Evolutionary conservation across 2,797 vertebrate species (phyloP).

Genomic region (Lepilemur septentrionalis): DNA sequence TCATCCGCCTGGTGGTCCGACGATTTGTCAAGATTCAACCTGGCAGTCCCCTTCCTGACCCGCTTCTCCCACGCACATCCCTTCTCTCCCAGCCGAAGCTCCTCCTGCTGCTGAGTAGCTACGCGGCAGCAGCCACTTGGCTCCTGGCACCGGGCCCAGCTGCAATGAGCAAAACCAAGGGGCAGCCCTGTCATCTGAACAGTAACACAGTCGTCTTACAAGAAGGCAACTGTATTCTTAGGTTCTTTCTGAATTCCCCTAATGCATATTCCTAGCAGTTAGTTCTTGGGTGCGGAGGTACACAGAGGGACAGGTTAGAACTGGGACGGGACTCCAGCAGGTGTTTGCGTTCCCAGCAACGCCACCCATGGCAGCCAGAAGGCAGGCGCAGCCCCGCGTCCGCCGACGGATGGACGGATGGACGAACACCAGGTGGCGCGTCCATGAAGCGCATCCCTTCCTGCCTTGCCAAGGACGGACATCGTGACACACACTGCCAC

Average conservation of each 20-base stretch:
- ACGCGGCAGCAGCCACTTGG: not conserved
- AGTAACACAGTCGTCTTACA: not conserved
- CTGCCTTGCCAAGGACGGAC: not conserved
- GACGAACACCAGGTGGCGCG: not conserved
- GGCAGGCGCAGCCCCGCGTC: not conserved
- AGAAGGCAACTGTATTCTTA: not conserved
- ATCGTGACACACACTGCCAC: not conserved
- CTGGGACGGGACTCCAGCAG: not conserved
- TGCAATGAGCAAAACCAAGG: not conserved
- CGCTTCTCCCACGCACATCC: too few species aligned
- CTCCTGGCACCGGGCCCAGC: not conserved
- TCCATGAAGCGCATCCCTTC: too few species aligned
- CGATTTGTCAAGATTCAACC: not conserved
- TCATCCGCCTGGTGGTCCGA: not conserved
- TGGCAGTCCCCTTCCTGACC: not conserved
- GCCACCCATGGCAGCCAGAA: not conserved
- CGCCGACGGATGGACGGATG: accelerated
- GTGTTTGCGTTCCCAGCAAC: not conserved
- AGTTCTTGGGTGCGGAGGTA: not conserved
- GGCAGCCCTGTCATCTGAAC: not conserved
- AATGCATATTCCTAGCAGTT: not conserved
- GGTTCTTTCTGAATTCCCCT: not conserved
- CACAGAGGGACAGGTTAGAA: not conserved
- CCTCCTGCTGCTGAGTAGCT: not conserved
- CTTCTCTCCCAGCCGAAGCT: not conserved